Conservation (phyloP, 2,888 invertebrate genomes). For the Elegia similella region DNA sequence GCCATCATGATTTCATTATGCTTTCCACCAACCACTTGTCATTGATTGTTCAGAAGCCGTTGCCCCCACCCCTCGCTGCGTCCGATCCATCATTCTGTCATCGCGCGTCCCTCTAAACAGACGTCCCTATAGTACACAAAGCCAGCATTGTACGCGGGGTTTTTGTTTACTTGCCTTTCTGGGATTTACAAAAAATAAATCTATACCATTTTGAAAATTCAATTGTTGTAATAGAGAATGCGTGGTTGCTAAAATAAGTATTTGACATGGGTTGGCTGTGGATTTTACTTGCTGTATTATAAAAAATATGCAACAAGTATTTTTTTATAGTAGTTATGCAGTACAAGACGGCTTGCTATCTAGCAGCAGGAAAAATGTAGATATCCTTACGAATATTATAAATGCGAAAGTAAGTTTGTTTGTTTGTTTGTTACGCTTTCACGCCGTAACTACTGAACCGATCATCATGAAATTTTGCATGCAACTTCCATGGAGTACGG, state of each 20-base stretch:
- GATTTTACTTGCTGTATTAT: not conserved
- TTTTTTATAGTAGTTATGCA: no score
- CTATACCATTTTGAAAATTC: not conserved
- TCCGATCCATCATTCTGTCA: constrained; percentile 61
- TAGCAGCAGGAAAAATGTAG: no score
- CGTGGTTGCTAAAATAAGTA: no score
- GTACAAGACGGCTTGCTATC: no score
- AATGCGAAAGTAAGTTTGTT: no score
- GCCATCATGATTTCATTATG: not conserved
- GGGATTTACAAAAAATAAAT: not conserved
- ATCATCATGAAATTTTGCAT: no score
- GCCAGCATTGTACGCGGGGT: constrained; percentile 35
- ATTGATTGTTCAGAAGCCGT: constrained; percentile 2
- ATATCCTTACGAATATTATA: no score
- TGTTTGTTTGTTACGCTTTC: no score
- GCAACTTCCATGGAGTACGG: no score
- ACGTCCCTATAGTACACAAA: constrained; percentile 35
- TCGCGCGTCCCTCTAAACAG: constrained; percentile 40
- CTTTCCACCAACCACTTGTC: constrained; percentile 7
- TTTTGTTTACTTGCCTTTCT: constrained; percentile 30
- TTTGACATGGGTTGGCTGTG: no score
- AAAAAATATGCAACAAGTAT: not conserved
- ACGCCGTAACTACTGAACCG: no score
- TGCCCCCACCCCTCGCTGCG: constrained; percentile 9
- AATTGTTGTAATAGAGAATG: not conserved